Conservation (phyloP, 2,113 vertebrate genomes). For the Anarrhichthys ocellatus region DNA sequence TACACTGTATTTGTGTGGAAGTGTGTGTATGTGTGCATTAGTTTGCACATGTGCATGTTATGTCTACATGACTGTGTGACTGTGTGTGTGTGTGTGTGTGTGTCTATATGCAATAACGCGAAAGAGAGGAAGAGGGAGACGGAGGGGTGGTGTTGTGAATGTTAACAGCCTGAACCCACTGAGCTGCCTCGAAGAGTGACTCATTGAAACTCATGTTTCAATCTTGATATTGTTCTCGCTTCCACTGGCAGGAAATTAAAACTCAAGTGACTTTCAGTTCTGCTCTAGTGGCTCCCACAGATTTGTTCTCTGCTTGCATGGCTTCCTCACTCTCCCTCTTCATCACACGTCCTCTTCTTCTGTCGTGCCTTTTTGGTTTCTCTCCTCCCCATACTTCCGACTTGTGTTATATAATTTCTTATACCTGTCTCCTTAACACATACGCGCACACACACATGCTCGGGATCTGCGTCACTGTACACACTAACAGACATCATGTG, state of each 20-base stretch:
- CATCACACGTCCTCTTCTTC: conserved; percentile 14
- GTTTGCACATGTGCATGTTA: conserved; percentile 22
- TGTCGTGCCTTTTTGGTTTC: conserved; percentile 7
- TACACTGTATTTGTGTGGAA: conserved; percentile 60
- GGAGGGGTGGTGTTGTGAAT: conserved; percentile 59
- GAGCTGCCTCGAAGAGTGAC: conserved; percentile 62
- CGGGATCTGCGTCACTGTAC: not conserved
- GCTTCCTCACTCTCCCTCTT: conserved; percentile 13
- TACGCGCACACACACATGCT: not conserved
- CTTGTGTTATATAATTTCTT: conserved; percentile 18
- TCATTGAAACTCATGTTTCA: conserved; percentile 66
- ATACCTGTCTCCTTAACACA: not conserved
- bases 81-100: conserved; percentile 42
- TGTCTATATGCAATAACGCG: conserved; percentile 21
- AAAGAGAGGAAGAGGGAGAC: conserved; percentile 44
- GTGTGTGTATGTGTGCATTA: conserved; percentile 23
- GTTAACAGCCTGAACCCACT: conserved; percentile 62
- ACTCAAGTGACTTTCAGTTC: conserved; percentile 60
- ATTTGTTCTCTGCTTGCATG: conserved; percentile 35
- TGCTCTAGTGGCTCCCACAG: conserved; percentile 44
- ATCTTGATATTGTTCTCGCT: conserved; percentile 70
- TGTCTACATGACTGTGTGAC: conserved; percentile 25
- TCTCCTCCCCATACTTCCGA: not conserved
- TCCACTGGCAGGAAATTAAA: conserved; percentile 75
- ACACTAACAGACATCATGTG: not conserved